Evolutionary conservation across 2,888 invertebrate species (phyloP).

Genomic region (Ectropis crepuscularia): DNA sequence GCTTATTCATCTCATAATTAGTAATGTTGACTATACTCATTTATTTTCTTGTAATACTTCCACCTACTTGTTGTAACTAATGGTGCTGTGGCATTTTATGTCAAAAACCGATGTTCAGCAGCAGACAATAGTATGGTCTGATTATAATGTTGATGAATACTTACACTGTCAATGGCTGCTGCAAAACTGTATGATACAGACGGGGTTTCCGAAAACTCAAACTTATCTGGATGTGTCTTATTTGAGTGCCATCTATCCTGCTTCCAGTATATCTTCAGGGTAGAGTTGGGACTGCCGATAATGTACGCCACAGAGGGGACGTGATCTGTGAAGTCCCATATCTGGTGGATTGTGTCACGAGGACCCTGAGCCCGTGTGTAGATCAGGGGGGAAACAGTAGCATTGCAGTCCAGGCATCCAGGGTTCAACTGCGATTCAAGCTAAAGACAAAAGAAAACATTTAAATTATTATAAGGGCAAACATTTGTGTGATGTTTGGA

Average conservation of each 20-base stretch:
- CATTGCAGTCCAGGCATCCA: conserved; percentile 59
- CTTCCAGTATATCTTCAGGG: conserved; percentile 79
- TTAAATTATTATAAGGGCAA: not conserved
- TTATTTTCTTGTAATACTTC: no score
- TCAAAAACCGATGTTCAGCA: no score
- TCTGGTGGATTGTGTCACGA: conserved; percentile 86
- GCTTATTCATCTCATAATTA: no score
- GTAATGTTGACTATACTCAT: no score
- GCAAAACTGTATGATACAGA: conserved; percentile 82
- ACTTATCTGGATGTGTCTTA: conserved; percentile 48
- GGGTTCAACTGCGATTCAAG: conserved; percentile 68
- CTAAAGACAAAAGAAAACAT: conserved; percentile 54
- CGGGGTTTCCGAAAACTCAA: conserved; percentile 74
- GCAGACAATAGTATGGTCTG: no score
- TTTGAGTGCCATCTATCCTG: not conserved
- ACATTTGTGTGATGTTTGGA: no score
- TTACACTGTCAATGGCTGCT: conserved; percentile 85
- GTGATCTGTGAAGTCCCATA: conserved; percentile 87
- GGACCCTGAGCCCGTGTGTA: conserved; percentile 84
- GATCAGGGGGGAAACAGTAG: conserved; percentile 66
- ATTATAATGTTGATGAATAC: conserved; percentile 1
- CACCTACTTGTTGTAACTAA: no score
- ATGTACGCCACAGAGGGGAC: conserved; percentile 85
- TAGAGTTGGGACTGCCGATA: conserved; percentile 73
- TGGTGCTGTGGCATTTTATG: no score